Evolutionary conservation across 2,113 vertebrate genomes (phyloP).

Genomic region (Antennarius striatus): DNA sequence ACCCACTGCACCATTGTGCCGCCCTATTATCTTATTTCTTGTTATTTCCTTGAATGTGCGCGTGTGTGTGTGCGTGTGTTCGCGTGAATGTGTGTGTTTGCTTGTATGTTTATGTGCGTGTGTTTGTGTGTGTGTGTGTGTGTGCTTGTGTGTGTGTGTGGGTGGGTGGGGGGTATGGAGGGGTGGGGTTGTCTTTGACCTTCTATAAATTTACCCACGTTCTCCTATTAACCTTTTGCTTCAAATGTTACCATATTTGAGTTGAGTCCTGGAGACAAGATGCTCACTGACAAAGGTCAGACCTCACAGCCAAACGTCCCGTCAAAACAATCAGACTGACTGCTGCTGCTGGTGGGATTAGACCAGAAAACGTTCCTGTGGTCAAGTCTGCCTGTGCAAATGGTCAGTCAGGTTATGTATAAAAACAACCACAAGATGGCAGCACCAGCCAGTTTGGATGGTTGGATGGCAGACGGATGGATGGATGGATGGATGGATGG

Average conservation of each 20-base stretch:
- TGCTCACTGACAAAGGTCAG: conserved; percentile 73
- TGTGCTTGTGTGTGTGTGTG: conserved; percentile 3
- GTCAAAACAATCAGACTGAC: conserved; percentile 53
- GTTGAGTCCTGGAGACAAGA: conserved; percentile 49
- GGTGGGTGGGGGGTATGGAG: neutral
- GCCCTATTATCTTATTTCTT: too few species aligned
- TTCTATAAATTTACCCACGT: conserved; percentile 59
- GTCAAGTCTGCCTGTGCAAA: neutral
- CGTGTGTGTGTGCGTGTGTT: too few species aligned
- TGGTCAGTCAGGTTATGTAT: neutral
- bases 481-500: too few species aligned
- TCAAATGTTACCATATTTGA: conserved; percentile 71
- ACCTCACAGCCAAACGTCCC: conserved; percentile 44
- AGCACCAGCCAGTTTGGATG: neutral
- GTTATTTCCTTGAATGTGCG: neutral
- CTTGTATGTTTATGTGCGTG: conserved; percentile 8
- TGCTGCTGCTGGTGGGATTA: conserved; percentile 11
- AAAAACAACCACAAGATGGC: conserved; percentile 29
- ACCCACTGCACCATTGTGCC: too few species aligned
- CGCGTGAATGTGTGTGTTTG: too few species aligned
- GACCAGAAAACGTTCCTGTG: conserved; percentile 28
- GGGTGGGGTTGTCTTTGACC: conserved; percentile 64
- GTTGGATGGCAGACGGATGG: too few species aligned
- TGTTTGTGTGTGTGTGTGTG: neutral
- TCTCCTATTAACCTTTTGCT: conserved; percentile 78